Base-by-base conservation (phyloP, 1,140 invertebrate genomes). In the Aphis craccivora region DNA sequence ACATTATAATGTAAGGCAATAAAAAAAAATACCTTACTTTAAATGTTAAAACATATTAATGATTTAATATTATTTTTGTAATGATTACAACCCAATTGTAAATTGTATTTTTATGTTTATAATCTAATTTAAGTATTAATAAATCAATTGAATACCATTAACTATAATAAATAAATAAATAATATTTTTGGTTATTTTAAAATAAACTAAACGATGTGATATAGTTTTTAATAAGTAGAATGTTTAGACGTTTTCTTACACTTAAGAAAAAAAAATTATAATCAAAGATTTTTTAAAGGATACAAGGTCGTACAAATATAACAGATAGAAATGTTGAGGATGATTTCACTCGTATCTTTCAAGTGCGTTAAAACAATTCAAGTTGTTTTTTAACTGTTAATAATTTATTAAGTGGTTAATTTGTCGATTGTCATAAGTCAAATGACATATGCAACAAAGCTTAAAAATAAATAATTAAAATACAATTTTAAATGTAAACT, bases 261-360 rank as follows among this genome's bases (percentile, higher is more conserved):
- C 45, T 48, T n/a, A 48, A 88, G 5, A 87, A 35, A 88, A 84
- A 84, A 86, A n/a, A 88, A 30, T n/a, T n/a, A 51, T 20, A 48
- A 45, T 45, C 30, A 30, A 51, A 88, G 7, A 51, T 53, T 51
- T 88, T 51, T 88, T 53, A 37, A 51, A 88, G 87, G 48, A 53
- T 51, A 88, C 45, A 88, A 51, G 45, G 87, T 88, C 45, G 45
- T 51, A 88, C 48, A 9, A 88, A 88, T 30, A 45, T 45, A 86
- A 35, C n/a, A 76, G n/a, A 45, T 35, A 88, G 20, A 88, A 88
- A 88, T 86, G 14, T 48, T 35, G 51, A 55, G 51, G 51, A 90
- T 90, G 88, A 90, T 90, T 90, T 90, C 35, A 40, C 40, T 55
- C 35, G 23, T 55, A 90, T 55, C 88, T 90, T 90, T 90, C 51